Conservation (phyloP, 2,797 vertebrate genomes). For the Hapalemur alaotrensis region DNA sequence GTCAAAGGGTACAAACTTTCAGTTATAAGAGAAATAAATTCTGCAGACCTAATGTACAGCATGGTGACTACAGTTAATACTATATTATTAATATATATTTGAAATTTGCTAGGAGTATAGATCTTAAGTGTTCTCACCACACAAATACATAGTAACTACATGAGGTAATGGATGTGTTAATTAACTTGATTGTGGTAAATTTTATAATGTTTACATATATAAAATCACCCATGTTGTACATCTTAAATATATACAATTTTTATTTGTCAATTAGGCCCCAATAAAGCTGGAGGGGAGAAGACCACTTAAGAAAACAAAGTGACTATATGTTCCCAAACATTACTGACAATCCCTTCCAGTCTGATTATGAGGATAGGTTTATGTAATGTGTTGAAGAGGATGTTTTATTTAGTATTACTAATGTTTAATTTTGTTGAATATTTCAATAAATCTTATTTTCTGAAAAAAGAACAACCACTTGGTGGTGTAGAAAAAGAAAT, state of each 20-base stretch:
- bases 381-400: neutral
- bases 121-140: neutral
- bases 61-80: neutral
- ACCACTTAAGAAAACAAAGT: conserved; percentile 22
- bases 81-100: neutral
- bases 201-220: neutral
- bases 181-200: neutral
- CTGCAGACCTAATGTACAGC: neutral
- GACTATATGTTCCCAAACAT: conserved; percentile 23
- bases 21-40: neutral
- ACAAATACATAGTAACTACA: neutral
- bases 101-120: neutral
- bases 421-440: conserved; percentile 34
- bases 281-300: neutral
- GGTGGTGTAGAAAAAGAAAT: neutral
- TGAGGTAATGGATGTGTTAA: neutral
- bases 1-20: neutral
- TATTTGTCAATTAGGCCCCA: conserved; percentile 5
- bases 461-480: conserved; percentile 12
- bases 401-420: conserved; percentile 29
- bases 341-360: conserved; percentile 1
- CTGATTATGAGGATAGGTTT: conserved; percentile 23
- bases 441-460: conserved; percentile 13
- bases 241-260: neutral
- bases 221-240: neutral